Evolutionary conservation across 1,140 invertebrate genomes (phyloP).

Genomic region (Microplitis mediator): DNA sequence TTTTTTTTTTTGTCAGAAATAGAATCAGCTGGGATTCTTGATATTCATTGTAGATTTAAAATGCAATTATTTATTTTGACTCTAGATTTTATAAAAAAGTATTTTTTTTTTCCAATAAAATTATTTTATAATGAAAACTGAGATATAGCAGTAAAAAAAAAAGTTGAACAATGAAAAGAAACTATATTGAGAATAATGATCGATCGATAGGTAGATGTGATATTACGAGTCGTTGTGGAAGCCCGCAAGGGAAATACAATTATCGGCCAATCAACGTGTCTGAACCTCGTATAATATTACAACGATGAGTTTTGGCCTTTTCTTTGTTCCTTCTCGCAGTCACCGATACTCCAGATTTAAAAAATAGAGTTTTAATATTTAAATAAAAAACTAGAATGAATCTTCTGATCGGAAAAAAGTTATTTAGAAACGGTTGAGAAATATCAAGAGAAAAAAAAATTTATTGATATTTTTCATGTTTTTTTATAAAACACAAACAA

Average conservation of each 20-base stretch:
- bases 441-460: too few relatives aligned
- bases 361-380: too few relatives aligned
- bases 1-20: too few relatives aligned
- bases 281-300: background rate
- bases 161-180: background rate
- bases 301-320: conserved; percentile 2
- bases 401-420: background rate
- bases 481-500: background rate
- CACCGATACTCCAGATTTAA: too few relatives aligned
- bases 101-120: too few relatives aligned
- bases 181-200: conserved; percentile 10
- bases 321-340: background rate
- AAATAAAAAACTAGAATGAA: background rate
- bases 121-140: background rate
- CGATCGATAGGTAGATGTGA: conserved; percentile 4
- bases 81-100: too few relatives aligned
- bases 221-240: conserved; percentile 12
- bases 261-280: conserved; percentile 41
- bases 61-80: too few relatives aligned
- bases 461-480: background rate
- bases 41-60: too few relatives aligned
- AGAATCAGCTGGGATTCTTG: too few relatives aligned
- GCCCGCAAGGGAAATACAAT: conserved; percentile 39
- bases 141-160: background rate
- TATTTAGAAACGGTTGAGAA: background rate